Conservation (phyloP, 35 echinoderm and acorn worm genomes). For the Amphiura filiformis region DNA sequence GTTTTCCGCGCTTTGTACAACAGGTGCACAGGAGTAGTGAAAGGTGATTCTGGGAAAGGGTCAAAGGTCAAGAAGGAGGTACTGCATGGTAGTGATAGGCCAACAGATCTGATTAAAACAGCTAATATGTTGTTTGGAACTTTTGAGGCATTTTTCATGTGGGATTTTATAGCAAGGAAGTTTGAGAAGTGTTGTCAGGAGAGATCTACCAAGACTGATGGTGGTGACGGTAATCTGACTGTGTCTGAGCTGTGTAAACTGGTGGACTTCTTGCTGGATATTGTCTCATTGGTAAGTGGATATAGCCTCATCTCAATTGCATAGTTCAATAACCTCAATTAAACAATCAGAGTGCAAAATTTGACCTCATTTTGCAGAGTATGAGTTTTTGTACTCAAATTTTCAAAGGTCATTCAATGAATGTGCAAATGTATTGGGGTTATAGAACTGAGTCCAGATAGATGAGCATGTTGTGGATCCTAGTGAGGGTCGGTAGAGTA, state of each 20-base stretch:
- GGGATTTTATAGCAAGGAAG: constrained; percentile 88
- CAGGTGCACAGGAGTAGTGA: constrained; percentile 60
- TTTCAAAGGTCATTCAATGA: too few relatives aligned
- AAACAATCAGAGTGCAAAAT: too few relatives aligned
- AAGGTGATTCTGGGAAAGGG: neutral
- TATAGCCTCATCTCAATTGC: too few relatives aligned
- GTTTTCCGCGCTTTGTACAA: constrained; percentile 90
- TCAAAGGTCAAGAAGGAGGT: constrained; percentile 22
- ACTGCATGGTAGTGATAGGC: constrained; percentile 25
- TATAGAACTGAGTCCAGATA: too few relatives aligned
- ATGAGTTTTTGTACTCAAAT: too few relatives aligned
- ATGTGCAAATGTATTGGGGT: too few relatives aligned
- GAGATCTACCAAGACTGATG: constrained; percentile 32
- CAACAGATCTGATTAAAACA: constrained; percentile 87
- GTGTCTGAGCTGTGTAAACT: constrained; percentile 79
- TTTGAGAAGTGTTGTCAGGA: constrained; percentile 91
- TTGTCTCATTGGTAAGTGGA: constrained; percentile 94
- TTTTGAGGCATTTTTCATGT: constrained; percentile 96
- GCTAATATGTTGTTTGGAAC: constrained; percentile 90
- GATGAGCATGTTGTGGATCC: too few relatives aligned
- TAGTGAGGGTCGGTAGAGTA: too few relatives aligned
- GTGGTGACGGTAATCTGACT: constrained; percentile 38
- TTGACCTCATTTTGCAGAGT: too few relatives aligned
- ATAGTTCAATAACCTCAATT: too few relatives aligned
- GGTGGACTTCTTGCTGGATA: constrained; percentile 90